Conservation (phyloP, 2,888 invertebrate species). For the Sarcophaga carnaria region DNA sequence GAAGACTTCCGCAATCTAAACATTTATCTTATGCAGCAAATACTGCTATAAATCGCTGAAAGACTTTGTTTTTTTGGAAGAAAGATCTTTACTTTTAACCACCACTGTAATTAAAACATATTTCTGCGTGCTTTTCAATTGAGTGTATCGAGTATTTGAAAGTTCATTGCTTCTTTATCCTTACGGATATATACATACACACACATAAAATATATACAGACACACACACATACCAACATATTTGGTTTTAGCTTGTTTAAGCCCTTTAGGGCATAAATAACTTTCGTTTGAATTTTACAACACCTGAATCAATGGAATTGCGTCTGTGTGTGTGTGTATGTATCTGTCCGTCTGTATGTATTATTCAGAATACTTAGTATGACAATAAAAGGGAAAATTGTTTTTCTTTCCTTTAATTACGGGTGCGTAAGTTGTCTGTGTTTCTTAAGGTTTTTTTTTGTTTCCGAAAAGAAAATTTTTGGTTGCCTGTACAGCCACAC, state of each 20-base stretch:
- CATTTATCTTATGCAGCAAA: no score
- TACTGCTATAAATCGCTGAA: no score
- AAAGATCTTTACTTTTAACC: not conserved
- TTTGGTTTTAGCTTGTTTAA: slow-evolving; percentile 15
- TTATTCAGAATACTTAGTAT: no score
- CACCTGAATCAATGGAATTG: not conserved
- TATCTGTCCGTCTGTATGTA: no score
- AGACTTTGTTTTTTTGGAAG: no score
- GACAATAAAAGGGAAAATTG: no score
- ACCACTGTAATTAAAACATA: not conserved
- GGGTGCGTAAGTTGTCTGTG: not conserved
- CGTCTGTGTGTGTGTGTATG: no score
- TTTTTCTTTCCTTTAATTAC: not conserved
- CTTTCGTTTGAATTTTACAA: not conserved
- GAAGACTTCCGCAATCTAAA: no score
- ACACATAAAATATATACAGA: not conserved
- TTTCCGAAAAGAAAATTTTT: not conserved
- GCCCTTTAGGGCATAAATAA: slow-evolving; percentile 8
- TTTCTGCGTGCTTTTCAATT: not conserved
- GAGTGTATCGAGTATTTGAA: not conserved
- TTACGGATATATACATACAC: no score
- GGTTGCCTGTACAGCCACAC: not conserved
- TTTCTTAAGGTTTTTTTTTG: not conserved
- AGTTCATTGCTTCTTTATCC: not conserved
- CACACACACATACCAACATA: not conserved